phyloP scores from a whole-genome alignment of 2,797 vertebrate genomes.

The Gallinago stenura region DNA sequence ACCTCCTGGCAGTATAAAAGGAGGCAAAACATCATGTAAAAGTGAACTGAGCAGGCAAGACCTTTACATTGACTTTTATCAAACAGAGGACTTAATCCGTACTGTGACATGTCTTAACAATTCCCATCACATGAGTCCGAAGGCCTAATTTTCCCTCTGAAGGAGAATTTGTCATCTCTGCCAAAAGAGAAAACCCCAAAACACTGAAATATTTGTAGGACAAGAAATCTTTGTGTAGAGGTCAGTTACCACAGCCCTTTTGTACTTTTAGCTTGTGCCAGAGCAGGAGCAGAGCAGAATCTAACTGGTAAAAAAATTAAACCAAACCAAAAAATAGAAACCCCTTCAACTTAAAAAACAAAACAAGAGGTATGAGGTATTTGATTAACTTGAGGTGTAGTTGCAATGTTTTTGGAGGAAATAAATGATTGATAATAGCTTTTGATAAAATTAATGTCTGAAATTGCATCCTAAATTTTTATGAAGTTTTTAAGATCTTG shows the following conservation, averaged over 20 bases:
- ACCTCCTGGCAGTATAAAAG: not conserved
- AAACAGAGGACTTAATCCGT: constrained; percentile 4
- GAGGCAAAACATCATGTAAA: not conserved
- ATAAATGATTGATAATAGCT: not conserved
- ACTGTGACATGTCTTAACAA: not conserved
- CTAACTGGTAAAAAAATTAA: not conserved
- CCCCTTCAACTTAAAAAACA: fast-evolving
- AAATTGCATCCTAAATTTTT: not conserved
- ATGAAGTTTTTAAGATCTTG: not conserved
- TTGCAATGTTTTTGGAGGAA: not conserved
- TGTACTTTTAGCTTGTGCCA: not conserved
- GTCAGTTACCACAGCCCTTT: not conserved
- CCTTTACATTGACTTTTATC: constrained; percentile 40
- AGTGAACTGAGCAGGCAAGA: not conserved
- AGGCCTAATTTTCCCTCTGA: not conserved
- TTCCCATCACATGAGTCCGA: not conserved
- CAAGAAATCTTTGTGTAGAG: not conserved
- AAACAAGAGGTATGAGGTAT: not conserved
- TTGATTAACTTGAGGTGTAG: not conserved
- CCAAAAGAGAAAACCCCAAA: not conserved
- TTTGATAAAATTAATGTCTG: not conserved
- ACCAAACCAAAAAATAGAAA: fast-evolving
- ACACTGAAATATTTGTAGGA: not conserved
- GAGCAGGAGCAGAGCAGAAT: not conserved
- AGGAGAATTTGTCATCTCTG: not conserved